Percentiles rank a stretch among this genome's conserved stretches.
Conservation (phyloP, 2,797 vertebrate species). For the Tenualosa thibaudeaui region DNA sequence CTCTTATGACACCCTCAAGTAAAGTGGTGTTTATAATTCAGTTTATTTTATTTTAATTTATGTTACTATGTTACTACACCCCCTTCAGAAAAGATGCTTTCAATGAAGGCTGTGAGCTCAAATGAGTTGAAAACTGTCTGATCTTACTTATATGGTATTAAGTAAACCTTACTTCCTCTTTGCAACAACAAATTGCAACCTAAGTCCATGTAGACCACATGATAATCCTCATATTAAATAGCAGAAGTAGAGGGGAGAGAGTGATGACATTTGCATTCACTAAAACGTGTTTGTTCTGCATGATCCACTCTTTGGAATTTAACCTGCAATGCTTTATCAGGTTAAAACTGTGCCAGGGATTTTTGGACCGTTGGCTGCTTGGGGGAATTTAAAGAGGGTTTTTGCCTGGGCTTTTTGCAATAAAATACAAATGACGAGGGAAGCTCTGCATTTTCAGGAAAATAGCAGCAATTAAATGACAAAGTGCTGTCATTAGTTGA, state of each 20-base stretch:
- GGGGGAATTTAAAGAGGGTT: not conserved
- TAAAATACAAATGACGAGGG: conserved; percentile 4
- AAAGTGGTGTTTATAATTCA: too few relatives aligned
- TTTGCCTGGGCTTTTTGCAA: conserved; percentile 3
- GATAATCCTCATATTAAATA: not conserved
- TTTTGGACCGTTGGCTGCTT: not conserved
- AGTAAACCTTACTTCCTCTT: not conserved
- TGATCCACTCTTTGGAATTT: not conserved
- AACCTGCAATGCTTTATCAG: not conserved
- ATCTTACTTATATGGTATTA: not conserved
- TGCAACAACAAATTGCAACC: not conserved
- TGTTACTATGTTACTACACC: too few relatives aligned
- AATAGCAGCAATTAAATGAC: conserved; percentile 4
- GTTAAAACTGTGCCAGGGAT: not conserved
- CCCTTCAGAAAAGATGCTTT: not conserved
- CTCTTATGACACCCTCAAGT: too few relatives aligned
- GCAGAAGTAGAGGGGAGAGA: not conserved
- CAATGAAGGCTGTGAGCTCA: not conserved
- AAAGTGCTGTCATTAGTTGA: conserved; percentile 15
- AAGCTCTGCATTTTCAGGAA: conserved; percentile 1
- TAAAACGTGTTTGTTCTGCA: not conserved
- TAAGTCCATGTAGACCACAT: not conserved
- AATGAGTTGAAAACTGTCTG: not conserved
- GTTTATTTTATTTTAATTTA: too few relatives aligned
- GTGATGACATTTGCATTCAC: not conserved